Evolutionary conservation across 2,888 invertebrate genomes (phyloP).

Genomic region (Parnassius smintheus): DNA sequence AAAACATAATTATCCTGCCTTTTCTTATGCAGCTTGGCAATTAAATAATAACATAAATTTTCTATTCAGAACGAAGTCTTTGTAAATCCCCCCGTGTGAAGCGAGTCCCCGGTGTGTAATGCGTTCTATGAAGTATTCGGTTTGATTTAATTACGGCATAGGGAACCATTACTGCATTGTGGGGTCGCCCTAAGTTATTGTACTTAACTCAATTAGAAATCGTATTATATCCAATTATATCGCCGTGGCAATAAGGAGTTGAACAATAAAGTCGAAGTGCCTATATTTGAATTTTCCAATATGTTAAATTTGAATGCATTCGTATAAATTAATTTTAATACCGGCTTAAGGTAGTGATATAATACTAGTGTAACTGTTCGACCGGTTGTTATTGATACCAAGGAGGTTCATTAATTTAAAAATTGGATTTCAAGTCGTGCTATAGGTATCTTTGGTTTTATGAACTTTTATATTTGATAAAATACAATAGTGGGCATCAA

Average conservation of each 20-base stretch:
- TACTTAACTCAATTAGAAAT: slow-evolving; percentile 28
- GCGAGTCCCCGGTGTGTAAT: slow-evolving; percentile 9
- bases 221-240: slow-evolving; percentile 26
- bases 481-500: too few relatives aligned
- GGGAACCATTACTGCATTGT: slow-evolving; percentile 23
- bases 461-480: too few relatives aligned
- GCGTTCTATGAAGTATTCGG: slow-evolving; percentile 20
- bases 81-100: slow-evolving; percentile 21
- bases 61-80: slow-evolving; percentile 11
- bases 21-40: too few relatives aligned
- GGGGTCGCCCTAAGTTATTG: slow-evolving; percentile 25
- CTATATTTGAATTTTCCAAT: slow-evolving; percentile 9
- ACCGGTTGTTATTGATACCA: background rate
- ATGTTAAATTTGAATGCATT: slow-evolving; percentile 9
- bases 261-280: slow-evolving; percentile 11
- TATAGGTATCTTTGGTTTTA: too few relatives aligned
- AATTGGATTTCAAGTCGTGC: background rate
- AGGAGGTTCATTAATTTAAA: slow-evolving; percentile 3
- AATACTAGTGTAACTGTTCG: slow-evolving; percentile 3
- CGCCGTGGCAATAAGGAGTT: slow-evolving; percentile 16
- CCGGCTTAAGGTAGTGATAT: slow-evolving; percentile 4
- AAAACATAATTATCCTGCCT: too few relatives aligned
- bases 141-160: slow-evolving; percentile 27
- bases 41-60: background rate
- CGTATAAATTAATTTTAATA: slow-evolving; percentile 19